These are phyloP conservation scores for Sorex fumeus DNA, from an alignment of 2,113 vertebrate species.

Conservation along the genomic window DNA sequence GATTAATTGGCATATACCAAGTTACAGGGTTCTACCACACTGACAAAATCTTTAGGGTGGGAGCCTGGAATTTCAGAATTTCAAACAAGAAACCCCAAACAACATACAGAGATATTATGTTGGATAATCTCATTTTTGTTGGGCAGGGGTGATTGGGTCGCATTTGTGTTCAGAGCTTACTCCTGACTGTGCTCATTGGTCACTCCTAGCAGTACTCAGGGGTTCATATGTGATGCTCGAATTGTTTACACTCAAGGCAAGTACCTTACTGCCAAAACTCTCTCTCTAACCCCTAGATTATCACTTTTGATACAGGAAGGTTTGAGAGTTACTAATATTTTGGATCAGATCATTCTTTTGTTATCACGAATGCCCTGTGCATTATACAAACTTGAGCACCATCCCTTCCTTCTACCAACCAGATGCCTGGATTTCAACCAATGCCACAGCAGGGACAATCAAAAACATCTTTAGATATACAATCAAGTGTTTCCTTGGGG, in stretches of 20 bases:
- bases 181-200: too few relatives aligned
- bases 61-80: background rate
- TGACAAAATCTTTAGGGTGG: background rate
- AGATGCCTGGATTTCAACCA: background rate
- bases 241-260: too few relatives aligned
- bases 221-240: too few relatives aligned
- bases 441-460: background rate
- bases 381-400: background rate
- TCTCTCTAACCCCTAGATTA: background rate
- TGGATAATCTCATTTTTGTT: too few relatives aligned
- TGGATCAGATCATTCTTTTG: background rate
- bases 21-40: background rate
- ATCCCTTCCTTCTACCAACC: background rate
- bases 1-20: background rate
- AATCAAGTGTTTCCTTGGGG: background rate
- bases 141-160: too few relatives aligned
- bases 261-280: too few relatives aligned
- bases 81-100: background rate
- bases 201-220: too few relatives aligned
- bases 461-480: background rate
- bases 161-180: too few relatives aligned
- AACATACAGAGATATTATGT: background rate
- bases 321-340: conserved; percentile 1
- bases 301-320: background rate
- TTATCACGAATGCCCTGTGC: background rate